Conservation (phyloP, 2,113 vertebrate genomes). For the Thymallus thymallus region DNA sequence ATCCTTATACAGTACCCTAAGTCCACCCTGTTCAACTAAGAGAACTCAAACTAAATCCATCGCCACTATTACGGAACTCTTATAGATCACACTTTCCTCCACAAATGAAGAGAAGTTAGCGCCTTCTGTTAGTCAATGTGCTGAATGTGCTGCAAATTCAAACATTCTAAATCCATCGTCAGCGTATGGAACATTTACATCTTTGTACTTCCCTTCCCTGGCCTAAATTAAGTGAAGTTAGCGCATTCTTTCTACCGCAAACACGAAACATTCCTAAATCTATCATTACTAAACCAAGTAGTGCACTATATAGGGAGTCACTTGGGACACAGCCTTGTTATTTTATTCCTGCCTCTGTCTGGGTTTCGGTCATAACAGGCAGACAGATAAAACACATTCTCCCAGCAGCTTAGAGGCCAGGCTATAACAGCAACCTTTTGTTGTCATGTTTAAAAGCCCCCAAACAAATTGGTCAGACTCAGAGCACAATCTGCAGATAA, state of each 20-base stretch:
- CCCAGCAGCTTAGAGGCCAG: slow-evolving; percentile 57
- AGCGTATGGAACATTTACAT: slow-evolving; percentile 50
- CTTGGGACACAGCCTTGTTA: no score
- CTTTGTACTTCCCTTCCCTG: slow-evolving; percentile 44
- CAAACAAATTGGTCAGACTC: slow-evolving; percentile 62
- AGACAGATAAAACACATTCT: slow-evolving; percentile 48
- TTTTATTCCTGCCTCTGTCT: slow-evolving; percentile 7
- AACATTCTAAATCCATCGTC: background rate
- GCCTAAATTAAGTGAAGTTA: background rate
- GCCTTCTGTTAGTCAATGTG: no score
- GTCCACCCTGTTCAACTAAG: background rate
- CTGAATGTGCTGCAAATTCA: slow-evolving; percentile 5
- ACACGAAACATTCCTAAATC: slow-evolving; percentile 18
- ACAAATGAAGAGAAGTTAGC: no score
- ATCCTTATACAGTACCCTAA: no score
- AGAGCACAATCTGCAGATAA: slow-evolving; percentile 70
- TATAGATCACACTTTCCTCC: background rate
- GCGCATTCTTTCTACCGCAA: slow-evolving; percentile 4
- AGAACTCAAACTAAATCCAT: slow-evolving; percentile 29
- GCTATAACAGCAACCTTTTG: slow-evolving; percentile 55
- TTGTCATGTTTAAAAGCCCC: slow-evolving; percentile 55
- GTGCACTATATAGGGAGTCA: no score
- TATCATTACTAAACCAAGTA: slow-evolving; percentile 14
- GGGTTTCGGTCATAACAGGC: slow-evolving; percentile 22
- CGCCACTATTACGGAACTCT: background rate